Conservation (phyloP, 2,113 vertebrate genomes). For the Prunella himalayana region DNA sequence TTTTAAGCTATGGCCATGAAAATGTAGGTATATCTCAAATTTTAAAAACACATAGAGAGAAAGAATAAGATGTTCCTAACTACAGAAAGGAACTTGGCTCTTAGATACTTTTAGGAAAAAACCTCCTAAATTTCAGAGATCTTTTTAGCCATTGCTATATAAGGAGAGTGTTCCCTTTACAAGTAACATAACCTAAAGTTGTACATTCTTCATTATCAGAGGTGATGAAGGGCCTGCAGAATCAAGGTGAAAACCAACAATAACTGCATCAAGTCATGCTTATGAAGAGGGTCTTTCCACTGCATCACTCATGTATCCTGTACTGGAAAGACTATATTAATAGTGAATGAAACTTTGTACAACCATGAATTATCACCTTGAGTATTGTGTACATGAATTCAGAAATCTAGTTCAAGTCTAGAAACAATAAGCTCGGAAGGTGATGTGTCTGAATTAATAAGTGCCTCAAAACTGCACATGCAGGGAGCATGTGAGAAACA, state of each 20-base stretch:
- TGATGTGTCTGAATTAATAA: not conserved
- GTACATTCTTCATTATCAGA: not conserved
- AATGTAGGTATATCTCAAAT: not conserved
- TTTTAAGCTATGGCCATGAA: not conserved
- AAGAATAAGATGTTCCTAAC: not conserved
- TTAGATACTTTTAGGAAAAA: not conserved
- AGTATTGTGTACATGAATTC: not conserved
- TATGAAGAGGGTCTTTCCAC: not conserved
- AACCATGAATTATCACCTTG: not conserved
- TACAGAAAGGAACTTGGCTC: not conserved
- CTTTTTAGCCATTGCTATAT: not conserved
- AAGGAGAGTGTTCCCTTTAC: not conserved
- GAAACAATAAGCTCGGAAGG: not conserved
- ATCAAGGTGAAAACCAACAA: not conserved
- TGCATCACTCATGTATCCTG: not conserved
- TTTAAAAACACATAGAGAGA: not conserved
- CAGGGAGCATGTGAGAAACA: fast-evolving
- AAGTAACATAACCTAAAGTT: not conserved
- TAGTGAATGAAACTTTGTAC: not conserved
- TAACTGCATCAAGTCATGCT: not conserved
- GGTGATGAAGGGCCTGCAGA: not conserved
- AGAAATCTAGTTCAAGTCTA: not conserved
- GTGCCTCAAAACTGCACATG: not conserved
- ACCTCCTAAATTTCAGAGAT: not conserved
- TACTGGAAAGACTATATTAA: not conserved